Conservation (phyloP, 2,888 invertebrate species). For the Lasioglossum calceatum region DNA sequence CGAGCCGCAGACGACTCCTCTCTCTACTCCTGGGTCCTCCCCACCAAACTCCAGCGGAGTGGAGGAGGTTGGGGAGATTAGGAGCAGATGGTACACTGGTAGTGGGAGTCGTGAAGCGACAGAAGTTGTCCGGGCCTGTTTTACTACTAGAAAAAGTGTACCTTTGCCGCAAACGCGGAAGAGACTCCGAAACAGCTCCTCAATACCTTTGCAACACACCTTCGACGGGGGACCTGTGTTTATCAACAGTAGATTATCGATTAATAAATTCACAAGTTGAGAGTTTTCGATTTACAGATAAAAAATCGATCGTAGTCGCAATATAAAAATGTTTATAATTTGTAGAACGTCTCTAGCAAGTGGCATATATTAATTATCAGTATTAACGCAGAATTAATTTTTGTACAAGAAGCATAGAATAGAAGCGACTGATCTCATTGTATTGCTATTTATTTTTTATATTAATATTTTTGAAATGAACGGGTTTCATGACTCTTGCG, state of each 20-base stretch:
- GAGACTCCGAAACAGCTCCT: neutral
- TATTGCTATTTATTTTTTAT: neutral
- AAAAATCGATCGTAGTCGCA: neutral
- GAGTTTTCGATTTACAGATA: neutral
- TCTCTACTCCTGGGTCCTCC: no score
- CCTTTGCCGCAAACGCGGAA: slow-evolving; percentile 50
- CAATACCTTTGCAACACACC: neutral
- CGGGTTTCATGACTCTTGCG: neutral
- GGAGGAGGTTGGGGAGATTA: no score
- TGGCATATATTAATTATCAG: neutral
- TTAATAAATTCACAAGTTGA: neutral
- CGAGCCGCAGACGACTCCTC: no score
- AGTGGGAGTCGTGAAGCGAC: no score
- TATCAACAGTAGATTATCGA: neutral
- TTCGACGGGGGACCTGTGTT: neutral
- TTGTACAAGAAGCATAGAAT: neutral
- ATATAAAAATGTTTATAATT: neutral
- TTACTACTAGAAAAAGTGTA: neutral
- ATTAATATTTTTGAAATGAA: neutral
- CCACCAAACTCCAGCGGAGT: no score
- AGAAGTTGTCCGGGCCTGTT: no score
- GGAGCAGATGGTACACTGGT: no score
- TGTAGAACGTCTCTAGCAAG: neutral
- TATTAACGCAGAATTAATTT: neutral
- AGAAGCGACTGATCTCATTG: neutral